phyloP scores from a whole-genome alignment of 2,797 vertebrate genomes.

The Acrossocheilus fasciatus region DNA sequence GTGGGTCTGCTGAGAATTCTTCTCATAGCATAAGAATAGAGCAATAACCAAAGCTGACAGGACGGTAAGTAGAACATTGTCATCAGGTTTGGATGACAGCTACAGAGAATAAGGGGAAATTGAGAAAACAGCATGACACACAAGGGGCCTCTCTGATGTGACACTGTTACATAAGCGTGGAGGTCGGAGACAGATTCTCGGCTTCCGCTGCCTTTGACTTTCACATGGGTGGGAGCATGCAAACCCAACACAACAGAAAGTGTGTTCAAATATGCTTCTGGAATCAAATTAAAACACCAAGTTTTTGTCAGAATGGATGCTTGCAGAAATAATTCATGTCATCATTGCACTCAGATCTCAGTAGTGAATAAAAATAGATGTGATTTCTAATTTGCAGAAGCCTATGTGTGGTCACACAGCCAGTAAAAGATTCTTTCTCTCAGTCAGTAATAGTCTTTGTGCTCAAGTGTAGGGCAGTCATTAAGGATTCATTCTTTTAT shows the following conservation, averaged over 20 bases:
- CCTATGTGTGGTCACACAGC: not conserved
- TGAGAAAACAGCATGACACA: constrained; percentile 41
- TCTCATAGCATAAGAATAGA: not conserved
- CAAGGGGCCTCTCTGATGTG: constrained; percentile 30
- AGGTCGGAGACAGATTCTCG: constrained; percentile 34
- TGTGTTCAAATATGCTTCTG: not conserved
- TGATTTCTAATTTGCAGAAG: constrained; percentile 2
- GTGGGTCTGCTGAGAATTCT: constrained; percentile 1
- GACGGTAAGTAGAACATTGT: constrained; percentile 31
- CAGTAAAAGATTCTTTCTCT: not conserved
- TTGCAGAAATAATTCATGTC: constrained; percentile 13
- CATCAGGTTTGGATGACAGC: constrained; percentile 36
- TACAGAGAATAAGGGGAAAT: constrained; percentile 31
- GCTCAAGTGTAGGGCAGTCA: not conserved
- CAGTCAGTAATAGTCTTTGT: not conserved
- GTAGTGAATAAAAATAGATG: constrained; percentile 25
- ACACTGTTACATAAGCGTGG: constrained; percentile 40
- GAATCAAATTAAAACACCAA: not conserved
- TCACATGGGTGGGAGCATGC: constrained; percentile 15
- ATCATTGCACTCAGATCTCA: not conserved
- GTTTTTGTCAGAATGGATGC: not conserved
- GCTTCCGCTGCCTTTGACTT: constrained; percentile 5
- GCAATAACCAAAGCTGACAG: constrained; percentile 19
- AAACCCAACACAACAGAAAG: not conserved
- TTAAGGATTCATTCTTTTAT: constrained; percentile 9